These are phyloP conservation scores for Sphaerodactylus townsendi DNA, from an alignment of 2,113 vertebrate species.

Conservation along the genomic window DNA sequence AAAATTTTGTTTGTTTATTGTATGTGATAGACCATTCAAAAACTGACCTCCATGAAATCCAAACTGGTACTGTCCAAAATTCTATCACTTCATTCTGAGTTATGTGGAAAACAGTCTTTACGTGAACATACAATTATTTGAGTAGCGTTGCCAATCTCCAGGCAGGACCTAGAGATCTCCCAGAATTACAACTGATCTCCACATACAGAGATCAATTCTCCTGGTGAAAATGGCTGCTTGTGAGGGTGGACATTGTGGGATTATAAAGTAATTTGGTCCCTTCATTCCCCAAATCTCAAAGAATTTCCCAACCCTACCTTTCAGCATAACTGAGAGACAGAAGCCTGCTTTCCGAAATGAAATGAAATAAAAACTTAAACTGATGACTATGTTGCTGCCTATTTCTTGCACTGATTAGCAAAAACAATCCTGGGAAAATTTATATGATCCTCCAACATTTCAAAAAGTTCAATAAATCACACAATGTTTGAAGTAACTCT, in stretches of 20 bases:
- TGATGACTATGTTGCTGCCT: accelerated
- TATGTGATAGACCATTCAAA: not conserved
- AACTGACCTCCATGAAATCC: not conserved
- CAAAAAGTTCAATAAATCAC: not conserved
- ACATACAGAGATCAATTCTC: too few relatives aligned
- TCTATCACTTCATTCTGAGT: not conserved
- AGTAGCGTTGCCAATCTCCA: too few relatives aligned
- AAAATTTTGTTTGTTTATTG: not conserved
- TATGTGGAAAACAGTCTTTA: not conserved
- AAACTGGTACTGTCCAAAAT: not conserved
- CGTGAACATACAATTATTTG: constrained; percentile 28
- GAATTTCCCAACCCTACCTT: too few relatives aligned
- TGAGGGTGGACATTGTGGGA: too few relatives aligned
- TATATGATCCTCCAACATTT: constrained; percentile 1
- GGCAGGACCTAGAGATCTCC: too few relatives aligned
- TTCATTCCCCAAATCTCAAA: too few relatives aligned
- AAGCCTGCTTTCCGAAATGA: constrained; percentile 20
- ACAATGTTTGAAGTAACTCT: constrained; percentile 2
- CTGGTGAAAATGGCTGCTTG: too few relatives aligned
- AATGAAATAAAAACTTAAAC: not conserved
- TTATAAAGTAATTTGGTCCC: too few relatives aligned
- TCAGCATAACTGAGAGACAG: not conserved
- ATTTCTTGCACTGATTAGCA: not conserved
- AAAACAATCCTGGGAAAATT: not conserved
- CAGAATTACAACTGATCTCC: too few relatives aligned